Conservation (phyloP, 2,888 invertebrate genomes). For the Macaria notata region DNA sequence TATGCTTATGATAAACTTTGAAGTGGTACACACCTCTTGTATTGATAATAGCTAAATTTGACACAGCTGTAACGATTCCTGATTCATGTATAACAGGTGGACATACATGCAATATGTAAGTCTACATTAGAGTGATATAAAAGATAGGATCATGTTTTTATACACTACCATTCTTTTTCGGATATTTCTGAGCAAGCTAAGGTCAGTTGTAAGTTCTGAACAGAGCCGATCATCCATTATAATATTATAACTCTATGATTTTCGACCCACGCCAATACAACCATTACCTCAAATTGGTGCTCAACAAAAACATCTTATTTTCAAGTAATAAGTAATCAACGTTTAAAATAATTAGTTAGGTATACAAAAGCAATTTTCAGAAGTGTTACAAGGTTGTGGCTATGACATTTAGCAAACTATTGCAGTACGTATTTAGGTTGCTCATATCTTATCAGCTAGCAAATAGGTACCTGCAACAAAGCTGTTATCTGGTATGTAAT, state of each 20-base stretch:
- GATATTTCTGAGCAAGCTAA: too few relatives aligned
- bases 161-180: too few relatives aligned
- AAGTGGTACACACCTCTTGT: too few relatives aligned
- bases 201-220: too few relatives aligned
- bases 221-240: not conserved
- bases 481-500: constrained; percentile 15
- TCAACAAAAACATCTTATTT: constrained; percentile 46
- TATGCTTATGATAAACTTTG: too few relatives aligned
- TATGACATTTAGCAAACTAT: constrained; percentile 53
- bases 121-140: too few relatives aligned
- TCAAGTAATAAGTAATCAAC: constrained; percentile 53
- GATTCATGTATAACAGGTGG: too few relatives aligned
- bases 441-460: constrained; percentile 33
- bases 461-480: constrained; percentile 16
- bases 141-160: too few relatives aligned
- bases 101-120: too few relatives aligned
- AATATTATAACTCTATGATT: not conserved
- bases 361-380: constrained; percentile 52
- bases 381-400: constrained; percentile 67
- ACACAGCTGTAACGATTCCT: too few relatives aligned
- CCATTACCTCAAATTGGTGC: constrained; percentile 54
- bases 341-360: constrained; percentile 53
- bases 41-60: too few relatives aligned
- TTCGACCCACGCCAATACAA: constrained; percentile 34
- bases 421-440: constrained; percentile 33